A percentile compares a stretch with the other conserved stretches of the same genome.
Conservation (phyloP, 2,113 vertebrate species). For the Arenaria interpres region DNA sequence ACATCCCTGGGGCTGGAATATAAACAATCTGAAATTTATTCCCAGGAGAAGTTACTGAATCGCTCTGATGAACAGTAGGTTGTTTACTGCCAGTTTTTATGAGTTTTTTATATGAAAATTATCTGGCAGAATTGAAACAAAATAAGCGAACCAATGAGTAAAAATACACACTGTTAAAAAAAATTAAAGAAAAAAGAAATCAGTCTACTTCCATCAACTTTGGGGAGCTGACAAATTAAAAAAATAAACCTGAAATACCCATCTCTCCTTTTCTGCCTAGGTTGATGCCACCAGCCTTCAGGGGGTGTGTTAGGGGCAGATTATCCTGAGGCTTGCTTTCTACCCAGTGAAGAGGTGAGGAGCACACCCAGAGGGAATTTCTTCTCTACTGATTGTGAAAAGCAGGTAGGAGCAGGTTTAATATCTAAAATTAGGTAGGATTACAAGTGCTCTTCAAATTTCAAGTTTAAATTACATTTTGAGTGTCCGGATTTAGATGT, state of each 20-base stretch:
- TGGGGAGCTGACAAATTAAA: fast-evolving
- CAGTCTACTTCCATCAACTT: neutral
- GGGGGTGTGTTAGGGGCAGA: neutral
- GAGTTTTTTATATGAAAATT: neutral
- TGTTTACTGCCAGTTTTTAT: neutral
- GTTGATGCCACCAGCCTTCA: neutral
- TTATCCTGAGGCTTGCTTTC: neutral
- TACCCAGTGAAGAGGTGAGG: neutral
- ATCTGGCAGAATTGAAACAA: neutral
- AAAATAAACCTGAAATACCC: neutral
- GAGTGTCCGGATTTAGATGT: neutral
- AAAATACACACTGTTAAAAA: neutral
- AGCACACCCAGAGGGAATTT: neutral
- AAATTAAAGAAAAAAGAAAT: neutral
- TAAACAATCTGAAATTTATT: neutral
- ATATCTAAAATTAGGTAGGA: neutral
- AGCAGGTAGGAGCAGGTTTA: neutral
- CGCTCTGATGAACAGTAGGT: neutral
- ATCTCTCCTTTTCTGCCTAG: neutral
- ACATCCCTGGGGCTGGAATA: neutral
- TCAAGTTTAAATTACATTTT: neutral
- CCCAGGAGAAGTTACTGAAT: neutral
- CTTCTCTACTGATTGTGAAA: neutral
- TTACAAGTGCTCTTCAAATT: neutral
- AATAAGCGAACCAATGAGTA: neutral